Evolutionary conservation across 2,113 vertebrate species (phyloP), one percentile per base, ranked within the genome.

Genomic region (Echinops telfairi): DNA sequence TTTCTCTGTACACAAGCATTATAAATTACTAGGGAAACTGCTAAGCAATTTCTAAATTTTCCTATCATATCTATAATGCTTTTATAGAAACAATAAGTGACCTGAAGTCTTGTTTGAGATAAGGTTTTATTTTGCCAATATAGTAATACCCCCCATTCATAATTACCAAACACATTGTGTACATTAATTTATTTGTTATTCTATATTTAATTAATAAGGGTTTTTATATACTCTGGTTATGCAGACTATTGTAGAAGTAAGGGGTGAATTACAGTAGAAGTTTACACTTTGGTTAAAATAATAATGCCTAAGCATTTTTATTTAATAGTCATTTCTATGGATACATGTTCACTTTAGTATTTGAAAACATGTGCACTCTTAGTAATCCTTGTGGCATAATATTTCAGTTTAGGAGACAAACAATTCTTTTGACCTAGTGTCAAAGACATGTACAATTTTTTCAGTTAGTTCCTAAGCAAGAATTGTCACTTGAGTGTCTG

Each of bases 281-380:
- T 40, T 90, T 78, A 78, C 17, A 40, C 14, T 84, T 85, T 78
- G 8, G 22, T 66, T 78, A 93, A 93, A 94, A 91, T 87, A 75
- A 90, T 86, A 76, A 88, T 76, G 33, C 1, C 23, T 93, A 75
- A 25, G 10, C 3, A 71, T 77, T 87, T 62, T 20, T 86, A 29
- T 91, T 64, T 58, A 90, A 58, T 83, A 31, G 29, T 23, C 19
- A 71, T 88, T 77, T 43, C 71, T 47, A 31, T 43, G 43, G 29
- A 38, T 22, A 88, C 11, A 89, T 94, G 19, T 79, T 80, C 66
- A 92, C 3, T 81, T 4, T 17, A 71, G 2, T 33, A 79, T 10
- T 15, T 86, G 58, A 76, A 71, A 93, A 62, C 9, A 31, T 8
- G 7, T 3, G 40, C 89, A 22, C 88, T 15, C 19, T 73, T 2